Conservation (phyloP, 2,888 invertebrate species). For the Gonocerus acuteangulatus region DNA sequence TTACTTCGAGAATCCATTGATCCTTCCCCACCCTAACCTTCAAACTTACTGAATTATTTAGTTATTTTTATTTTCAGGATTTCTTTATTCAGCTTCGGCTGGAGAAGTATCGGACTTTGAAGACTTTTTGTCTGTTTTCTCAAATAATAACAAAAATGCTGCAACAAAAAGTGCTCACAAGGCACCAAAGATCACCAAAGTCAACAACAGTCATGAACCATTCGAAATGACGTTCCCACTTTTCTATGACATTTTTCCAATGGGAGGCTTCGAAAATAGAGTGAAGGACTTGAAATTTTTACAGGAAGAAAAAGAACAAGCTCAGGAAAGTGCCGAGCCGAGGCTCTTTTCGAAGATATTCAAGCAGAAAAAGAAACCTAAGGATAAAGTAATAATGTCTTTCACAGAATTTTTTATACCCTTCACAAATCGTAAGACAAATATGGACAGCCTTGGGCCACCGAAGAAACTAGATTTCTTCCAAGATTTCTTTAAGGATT, state of each 20-base stretch:
- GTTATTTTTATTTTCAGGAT: slow-evolving; percentile 9
- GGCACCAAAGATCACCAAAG: slow-evolving; percentile 3
- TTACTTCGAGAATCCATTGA: too few relatives aligned
- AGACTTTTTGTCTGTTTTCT: not conserved
- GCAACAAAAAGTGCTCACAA: slow-evolving; percentile 4
- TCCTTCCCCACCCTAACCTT: too few relatives aligned
- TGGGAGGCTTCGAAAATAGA: not conserved
- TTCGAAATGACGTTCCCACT: slow-evolving; percentile 5
- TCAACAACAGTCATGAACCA: slow-evolving; percentile 8
- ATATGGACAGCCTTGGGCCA: not conserved
- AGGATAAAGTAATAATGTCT: slow-evolving; percentile 19
- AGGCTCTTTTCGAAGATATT: not conserved
- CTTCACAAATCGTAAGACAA: slow-evolving; percentile 11
- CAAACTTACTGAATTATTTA: too few relatives aligned
- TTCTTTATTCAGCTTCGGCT: not conserved
- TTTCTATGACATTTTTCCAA: slow-evolving; percentile 3
- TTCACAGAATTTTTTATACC: slow-evolving; percentile 25
- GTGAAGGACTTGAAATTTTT: slow-evolving; percentile 8
- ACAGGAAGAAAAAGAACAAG: slow-evolving; percentile 12
- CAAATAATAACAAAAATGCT: not conserved
- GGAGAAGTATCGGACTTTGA: slow-evolving; percentile 14
- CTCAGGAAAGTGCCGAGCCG: not conserved
- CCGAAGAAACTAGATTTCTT: slow-evolving; percentile 16
- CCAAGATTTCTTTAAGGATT: slow-evolving; percentile 20
- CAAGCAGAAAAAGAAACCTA: slow-evolving; percentile 8